Percentiles rank a stretch among this genome's conserved stretches.
Evolutionary conservation across 2,797 vertebrate genomes (phyloP).

Genomic region (Danio aesculapii): DNA sequence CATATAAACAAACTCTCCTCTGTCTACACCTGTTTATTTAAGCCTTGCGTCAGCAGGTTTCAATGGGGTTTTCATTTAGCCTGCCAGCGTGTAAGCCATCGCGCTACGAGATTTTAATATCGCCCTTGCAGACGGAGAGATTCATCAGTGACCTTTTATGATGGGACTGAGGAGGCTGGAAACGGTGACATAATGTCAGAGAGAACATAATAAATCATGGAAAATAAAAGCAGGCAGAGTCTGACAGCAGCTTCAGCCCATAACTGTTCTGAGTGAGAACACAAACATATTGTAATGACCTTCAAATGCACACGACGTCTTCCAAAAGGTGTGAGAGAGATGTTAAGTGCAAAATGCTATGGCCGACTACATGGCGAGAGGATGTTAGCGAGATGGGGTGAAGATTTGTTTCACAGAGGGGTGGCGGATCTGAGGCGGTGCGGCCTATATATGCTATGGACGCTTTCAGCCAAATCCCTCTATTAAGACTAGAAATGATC

Average conservation of each 20-base stretch:
- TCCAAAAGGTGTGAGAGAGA: constrained; percentile 37
- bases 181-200: constrained; percentile 63
- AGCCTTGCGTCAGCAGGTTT: constrained; percentile 34
- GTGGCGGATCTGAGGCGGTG: constrained; percentile 27
- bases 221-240: constrained; percentile 50
- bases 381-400: constrained; percentile 42
- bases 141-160: constrained; percentile 48
- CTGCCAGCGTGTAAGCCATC: background rate
- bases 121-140: constrained; percentile 1
- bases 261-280: constrained; percentile 34
- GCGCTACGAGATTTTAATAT: constrained; percentile 23
- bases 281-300: constrained; percentile 45
- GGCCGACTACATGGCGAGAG: constrained; percentile 42
- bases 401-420: constrained; percentile 53
- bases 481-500: constrained; percentile 46
- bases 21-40: constrained; percentile 37
- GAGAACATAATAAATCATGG: constrained; percentile 59
- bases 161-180: constrained; percentile 26
- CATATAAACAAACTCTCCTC: constrained; percentile 30
- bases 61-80: constrained; percentile 24
- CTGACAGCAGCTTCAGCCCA: constrained; percentile 11
- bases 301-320: constrained; percentile 28
- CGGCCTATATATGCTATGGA: constrained; percentile 43
- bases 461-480: constrained; percentile 49
- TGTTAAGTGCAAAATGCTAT: constrained; percentile 24